Evolutionary conservation across 2,888 invertebrate genomes (phyloP).

Genomic region (Heliconius ismenius): DNA sequence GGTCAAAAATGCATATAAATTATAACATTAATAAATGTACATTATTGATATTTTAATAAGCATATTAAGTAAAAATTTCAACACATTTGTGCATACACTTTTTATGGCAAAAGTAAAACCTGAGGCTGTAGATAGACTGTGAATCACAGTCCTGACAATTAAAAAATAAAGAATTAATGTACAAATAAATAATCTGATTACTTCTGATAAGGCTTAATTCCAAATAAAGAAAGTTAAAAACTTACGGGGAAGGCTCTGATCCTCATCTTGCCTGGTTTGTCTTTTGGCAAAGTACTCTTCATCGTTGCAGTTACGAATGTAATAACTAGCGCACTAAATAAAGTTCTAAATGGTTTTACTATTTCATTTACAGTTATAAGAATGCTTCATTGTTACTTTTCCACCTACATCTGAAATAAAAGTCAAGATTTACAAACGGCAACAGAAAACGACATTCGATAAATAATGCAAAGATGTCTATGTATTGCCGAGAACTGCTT

Average conservation of each 20-base stretch:
- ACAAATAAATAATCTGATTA: background rate
- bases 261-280: conserved; percentile 96
- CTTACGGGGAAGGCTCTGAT: conserved; percentile 99
- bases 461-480: conserved; percentile 40
- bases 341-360: conserved; percentile 61
- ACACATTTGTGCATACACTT: background rate
- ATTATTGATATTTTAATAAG: conserved; percentile 5
- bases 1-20: conserved; percentile 10
- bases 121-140: background rate
- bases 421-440: conserved; percentile 44
- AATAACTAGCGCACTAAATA: conserved; percentile 55
- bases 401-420: conserved; percentile 72
- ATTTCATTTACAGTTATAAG: conserved; percentile 70
- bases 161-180: background rate
- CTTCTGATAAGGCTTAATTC: background rate
- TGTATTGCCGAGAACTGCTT: conserved; percentile 6
- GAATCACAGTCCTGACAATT: conserved; percentile 1
- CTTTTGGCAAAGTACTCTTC: conserved; percentile 91
- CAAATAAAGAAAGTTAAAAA: conserved; percentile 48
- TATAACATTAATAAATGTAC: background rate
- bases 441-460: conserved; percentile 48
- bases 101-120: background rate
- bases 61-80: too few species aligned
- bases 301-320: conserved; percentile 78
- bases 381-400: conserved; percentile 74